Evolutionary conservation across 2,113 vertebrate genomes (phyloP).

Genomic region (Amphiprion percula): DNA sequence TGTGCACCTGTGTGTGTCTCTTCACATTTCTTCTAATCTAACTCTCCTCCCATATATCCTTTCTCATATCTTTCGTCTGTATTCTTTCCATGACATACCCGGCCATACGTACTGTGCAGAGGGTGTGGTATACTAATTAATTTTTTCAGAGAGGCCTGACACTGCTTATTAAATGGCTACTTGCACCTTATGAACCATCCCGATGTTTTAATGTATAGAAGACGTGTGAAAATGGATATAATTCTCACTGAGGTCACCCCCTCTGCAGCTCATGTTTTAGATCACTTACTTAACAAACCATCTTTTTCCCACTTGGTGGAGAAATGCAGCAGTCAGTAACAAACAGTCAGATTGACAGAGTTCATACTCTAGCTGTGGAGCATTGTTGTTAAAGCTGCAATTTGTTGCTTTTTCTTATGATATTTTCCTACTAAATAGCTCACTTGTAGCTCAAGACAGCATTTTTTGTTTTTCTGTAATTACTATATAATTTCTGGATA

Average conservation of each 20-base stretch:
- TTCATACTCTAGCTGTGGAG: neutral
- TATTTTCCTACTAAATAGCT: too few species aligned
- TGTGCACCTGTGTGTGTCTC: neutral
- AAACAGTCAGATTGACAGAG: neutral
- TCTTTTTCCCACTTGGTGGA: neutral
- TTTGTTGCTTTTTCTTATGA: neutral
- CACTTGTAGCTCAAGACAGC: too few species aligned
- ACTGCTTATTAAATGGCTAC: neutral
- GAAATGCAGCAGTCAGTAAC: neutral
- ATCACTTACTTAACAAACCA: neutral
- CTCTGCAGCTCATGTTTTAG: neutral
- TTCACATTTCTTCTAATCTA: too few species aligned
- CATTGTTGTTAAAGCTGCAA: neutral
- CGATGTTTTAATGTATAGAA: neutral
- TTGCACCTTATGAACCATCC: neutral
- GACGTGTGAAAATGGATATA: neutral
- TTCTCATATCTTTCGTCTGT: neutral
- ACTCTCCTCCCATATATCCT: too few species aligned
- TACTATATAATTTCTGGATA: too few species aligned
- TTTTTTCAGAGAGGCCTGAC: neutral
- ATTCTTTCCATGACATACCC: neutral
- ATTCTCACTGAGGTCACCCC: neutral
- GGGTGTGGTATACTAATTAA: neutral
- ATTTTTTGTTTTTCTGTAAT: too few species aligned
- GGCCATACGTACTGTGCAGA: neutral